These are phyloP conservation scores for Brachypodius melanocephalos DNA, from an alignment of 2,113 vertebrate species.

Conservation along the genomic window DNA sequence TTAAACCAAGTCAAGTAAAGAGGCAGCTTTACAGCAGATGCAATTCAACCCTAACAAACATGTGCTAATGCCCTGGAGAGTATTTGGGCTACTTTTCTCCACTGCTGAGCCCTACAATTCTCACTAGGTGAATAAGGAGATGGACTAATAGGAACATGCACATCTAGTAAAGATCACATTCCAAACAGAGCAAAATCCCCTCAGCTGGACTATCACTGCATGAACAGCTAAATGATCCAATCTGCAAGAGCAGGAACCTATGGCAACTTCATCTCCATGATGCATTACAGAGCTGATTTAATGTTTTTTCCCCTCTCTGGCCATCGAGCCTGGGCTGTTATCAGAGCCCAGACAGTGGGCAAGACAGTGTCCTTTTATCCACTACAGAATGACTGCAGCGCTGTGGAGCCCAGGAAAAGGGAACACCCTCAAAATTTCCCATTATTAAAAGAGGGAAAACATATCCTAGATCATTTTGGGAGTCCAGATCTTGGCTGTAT, in stretches of 20 bases:
- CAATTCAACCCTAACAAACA: not conserved
- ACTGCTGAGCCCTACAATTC: not conserved
- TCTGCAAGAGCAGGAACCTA: not conserved
- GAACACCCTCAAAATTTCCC: not conserved
- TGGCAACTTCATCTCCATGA: slow-evolving; percentile 1
- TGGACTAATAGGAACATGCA: not conserved
- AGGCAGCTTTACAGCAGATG: not conserved
- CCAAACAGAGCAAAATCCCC: not conserved
- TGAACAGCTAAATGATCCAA: not conserved
- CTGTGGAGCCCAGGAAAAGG: not conserved
- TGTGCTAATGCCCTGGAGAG: not conserved
- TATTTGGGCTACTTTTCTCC: not conserved
- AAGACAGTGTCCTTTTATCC: not conserved
- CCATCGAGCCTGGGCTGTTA: not conserved
- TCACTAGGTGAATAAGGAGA: not conserved
- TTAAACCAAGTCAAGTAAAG: not conserved
- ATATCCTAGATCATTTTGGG: not conserved
- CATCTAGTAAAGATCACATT: not conserved
- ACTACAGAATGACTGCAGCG: not conserved
- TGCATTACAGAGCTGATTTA: not conserved
- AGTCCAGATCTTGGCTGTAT: not conserved
- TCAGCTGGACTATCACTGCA: not conserved
- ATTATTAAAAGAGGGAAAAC: not conserved
- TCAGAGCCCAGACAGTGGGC: not conserved
- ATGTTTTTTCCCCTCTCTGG: not conserved